A percentile compares a stretch with the other conserved stretches of the same genome.
Conservation (phyloP, 2,113 vertebrate species). For the Lagopus muta region DNA sequence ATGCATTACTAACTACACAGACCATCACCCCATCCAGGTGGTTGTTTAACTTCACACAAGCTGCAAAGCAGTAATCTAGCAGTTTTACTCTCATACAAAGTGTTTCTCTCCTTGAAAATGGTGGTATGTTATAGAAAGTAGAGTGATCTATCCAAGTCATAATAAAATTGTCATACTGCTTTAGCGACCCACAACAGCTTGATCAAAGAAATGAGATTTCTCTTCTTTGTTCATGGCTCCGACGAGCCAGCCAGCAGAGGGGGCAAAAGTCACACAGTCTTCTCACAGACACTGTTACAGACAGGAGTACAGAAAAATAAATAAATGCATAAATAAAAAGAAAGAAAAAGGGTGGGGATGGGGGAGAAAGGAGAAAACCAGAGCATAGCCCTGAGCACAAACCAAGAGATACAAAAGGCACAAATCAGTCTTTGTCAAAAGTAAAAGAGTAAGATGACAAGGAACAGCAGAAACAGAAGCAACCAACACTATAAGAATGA, state of each 20-base stretch:
- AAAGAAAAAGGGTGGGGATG: too few relatives aligned
- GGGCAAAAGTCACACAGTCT: background rate
- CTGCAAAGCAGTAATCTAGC: too few relatives aligned
- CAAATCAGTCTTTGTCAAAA: background rate
- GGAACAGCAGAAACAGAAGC: background rate
- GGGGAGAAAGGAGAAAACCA: background rate
- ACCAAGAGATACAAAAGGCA: background rate
- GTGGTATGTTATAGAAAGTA: background rate
- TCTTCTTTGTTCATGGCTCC: background rate
- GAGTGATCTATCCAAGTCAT: background rate
- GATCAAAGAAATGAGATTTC: background rate
- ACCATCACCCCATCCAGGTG: too few relatives aligned
- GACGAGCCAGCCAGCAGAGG: background rate
- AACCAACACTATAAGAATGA: background rate
- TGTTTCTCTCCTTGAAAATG: background rate
- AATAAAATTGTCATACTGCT: background rate
- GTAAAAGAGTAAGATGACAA: background rate
- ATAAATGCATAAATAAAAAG: background rate
- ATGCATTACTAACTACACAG: too few relatives aligned
- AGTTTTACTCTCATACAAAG: background rate
- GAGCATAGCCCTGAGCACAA: background rate
- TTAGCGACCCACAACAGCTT: background rate
- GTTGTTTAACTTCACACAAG: too few relatives aligned
- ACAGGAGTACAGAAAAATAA: too few relatives aligned
- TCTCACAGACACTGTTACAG: background rate